phyloP scores from a whole-genome alignment of 1,140 invertebrate genomes.

The Orchesella cincta region DNA sequence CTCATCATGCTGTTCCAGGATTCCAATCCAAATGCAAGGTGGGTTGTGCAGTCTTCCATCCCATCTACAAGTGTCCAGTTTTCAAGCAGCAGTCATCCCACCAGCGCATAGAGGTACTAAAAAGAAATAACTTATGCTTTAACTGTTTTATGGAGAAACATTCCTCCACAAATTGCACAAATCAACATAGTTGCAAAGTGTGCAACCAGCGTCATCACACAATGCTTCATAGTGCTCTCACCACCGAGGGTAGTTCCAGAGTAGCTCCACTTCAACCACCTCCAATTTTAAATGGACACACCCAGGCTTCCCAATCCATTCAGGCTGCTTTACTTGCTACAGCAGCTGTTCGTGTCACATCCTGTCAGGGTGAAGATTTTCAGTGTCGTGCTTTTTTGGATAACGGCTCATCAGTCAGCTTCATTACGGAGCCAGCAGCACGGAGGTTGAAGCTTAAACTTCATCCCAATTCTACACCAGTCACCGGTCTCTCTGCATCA shows the following conservation, averaged over 20 bases:
- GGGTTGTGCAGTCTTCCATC: not conserved
- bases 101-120: not conserved
- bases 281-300: not conserved
- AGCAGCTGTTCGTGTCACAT: not conserved
- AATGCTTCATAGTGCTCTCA: not conserved
- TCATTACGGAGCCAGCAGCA: not conserved
- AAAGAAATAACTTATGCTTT: not conserved
- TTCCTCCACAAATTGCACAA: not conserved
- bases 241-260: not conserved
- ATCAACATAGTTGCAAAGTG: not conserved
- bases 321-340: not conserved
- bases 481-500: not conserved
- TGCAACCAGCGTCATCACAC: constrained; percentile 1
- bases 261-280: not conserved
- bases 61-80: not conserved
- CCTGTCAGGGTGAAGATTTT: not conserved
- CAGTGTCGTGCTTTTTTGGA: not conserved
- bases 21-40: not conserved
- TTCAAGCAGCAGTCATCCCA: not conserved
- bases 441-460: not conserved
- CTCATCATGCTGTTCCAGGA: not conserved
- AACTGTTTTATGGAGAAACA: not conserved
- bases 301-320: not conserved
- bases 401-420: not conserved
- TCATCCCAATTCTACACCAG: not conserved